phyloP scores from a whole-genome alignment of 2,888 invertebrate genomes.

The Brassicogethes aeneus region DNA sequence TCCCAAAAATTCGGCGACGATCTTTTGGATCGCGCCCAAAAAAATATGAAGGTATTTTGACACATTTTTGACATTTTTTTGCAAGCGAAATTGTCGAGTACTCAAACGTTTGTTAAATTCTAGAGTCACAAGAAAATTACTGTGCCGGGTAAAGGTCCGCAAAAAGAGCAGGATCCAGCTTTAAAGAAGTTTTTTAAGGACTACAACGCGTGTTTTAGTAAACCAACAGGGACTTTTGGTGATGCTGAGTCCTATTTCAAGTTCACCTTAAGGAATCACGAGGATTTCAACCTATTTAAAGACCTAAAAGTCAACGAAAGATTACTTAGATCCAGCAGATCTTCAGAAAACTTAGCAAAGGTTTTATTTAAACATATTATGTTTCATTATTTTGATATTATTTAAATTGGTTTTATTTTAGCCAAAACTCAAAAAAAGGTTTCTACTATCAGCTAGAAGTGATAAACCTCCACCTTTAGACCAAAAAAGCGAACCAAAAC shows the following conservation, averaged over 20 bases:
- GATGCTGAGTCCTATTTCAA: slow-evolving; percentile 33
- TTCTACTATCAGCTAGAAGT: slow-evolving; percentile 10
- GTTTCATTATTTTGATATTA: slow-evolving; percentile 5
- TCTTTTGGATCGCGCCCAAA: no score
- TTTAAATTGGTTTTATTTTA: no score
- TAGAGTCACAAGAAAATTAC: no score
- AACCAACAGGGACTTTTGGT: slow-evolving; percentile 22
- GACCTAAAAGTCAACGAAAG: slow-evolving; percentile 11
- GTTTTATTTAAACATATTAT: slow-evolving; percentile 2
- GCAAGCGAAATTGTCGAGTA: no score
- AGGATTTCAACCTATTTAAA: slow-evolving; percentile 27
- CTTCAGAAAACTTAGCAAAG: slow-evolving; percentile 11
- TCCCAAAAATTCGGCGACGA: no score
- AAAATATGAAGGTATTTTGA: no score
- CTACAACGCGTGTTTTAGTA: slow-evolving; percentile 22
- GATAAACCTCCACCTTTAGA: slow-evolving; percentile 1
- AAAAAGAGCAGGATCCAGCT: no score
- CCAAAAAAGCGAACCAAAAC: background rate
- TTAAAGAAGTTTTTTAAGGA: slow-evolving; percentile 23
- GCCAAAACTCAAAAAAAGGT: slow-evolving; percentile 9
- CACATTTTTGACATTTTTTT: no score
- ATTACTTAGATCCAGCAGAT: slow-evolving; percentile 10
- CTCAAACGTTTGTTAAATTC: no score
- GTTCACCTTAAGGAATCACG: slow-evolving; percentile 32
- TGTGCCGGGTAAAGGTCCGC: no score